These are phyloP conservation scores for Magallana angulata DNA, from an alignment of 1,140 invertebrate genomes.

Conservation along the genomic window DNA sequence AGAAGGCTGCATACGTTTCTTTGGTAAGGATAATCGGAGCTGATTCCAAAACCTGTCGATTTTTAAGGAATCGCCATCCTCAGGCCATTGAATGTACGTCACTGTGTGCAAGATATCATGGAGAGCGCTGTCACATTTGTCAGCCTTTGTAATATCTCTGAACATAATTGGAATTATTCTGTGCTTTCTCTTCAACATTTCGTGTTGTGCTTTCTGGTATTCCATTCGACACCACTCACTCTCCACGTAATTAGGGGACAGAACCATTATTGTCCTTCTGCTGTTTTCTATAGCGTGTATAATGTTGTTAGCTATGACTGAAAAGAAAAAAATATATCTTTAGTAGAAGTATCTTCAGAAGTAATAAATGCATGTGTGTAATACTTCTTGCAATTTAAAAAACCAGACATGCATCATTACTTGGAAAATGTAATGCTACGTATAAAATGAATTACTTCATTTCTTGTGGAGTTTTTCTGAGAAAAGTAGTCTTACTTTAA, in stretches of 20 bases:
- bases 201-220: slow-evolving; percentile 76
- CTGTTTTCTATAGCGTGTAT: slow-evolving; percentile 74
- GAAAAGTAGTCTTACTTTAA: too few species aligned
- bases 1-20: slow-evolving; percentile 57
- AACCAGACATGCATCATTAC: too few species aligned
- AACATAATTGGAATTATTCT: slow-evolving; percentile 76
- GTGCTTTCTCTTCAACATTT: slow-evolving; percentile 76
- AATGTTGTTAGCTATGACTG: slow-evolving; percentile 77
- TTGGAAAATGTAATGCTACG: too few species aligned
- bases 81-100: slow-evolving; percentile 74
- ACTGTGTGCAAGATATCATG: slow-evolving; percentile 72
- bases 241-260: slow-evolving; percentile 71
- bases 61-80: slow-evolving; percentile 63
- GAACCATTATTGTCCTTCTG: slow-evolving; percentile 73
- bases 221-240: slow-evolving; percentile 76
- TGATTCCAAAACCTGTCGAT: slow-evolving; percentile 71
- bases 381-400: too few species aligned
- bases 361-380: too few species aligned
- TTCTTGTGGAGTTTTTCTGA: too few species aligned
- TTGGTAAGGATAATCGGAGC: slow-evolving; percentile 71
- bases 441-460: too few species aligned
- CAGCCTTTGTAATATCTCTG: slow-evolving; percentile 65
- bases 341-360: too few species aligned
- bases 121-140: slow-evolving; percentile 68
- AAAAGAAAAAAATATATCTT: slow-evolving; percentile 43